A percentile compares a stretch with the other conserved stretches of the same genome.
Evolutionary conservation across 2,797 vertebrate genomes (phyloP).

Genomic region (Enteromius argenteus): DNA sequence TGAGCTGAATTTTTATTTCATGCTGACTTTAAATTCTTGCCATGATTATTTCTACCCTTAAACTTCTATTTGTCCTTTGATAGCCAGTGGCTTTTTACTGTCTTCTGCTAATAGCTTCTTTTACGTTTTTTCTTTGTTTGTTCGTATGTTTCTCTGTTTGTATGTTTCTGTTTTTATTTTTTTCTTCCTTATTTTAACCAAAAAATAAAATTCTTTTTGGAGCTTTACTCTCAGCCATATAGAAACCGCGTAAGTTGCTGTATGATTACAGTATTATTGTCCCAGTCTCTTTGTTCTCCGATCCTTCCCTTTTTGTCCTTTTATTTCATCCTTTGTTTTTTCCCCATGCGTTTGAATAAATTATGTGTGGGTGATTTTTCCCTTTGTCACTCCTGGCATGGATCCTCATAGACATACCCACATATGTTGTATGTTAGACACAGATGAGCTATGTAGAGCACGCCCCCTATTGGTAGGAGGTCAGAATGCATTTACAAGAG

Average conservation of each 20-base stretch:
- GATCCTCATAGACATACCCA: slow-evolving; percentile 33
- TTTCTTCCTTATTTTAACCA: not conserved
- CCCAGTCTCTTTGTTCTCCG: slow-evolving; percentile 19
- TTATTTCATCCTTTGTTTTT: slow-evolving; percentile 51
- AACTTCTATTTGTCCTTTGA: slow-evolving; percentile 12
- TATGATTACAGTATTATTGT: slow-evolving; percentile 65
- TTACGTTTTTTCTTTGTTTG: slow-evolving; percentile 69
- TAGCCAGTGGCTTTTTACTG: slow-evolving; percentile 6
- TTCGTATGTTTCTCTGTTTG: slow-evolving; percentile 72
- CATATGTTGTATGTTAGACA: slow-evolving; percentile 16
- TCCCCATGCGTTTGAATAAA: not conserved
- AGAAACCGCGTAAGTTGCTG: slow-evolving; percentile 81
- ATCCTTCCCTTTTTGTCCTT: slow-evolving; percentile 1
- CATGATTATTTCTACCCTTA: slow-evolving; percentile 2
- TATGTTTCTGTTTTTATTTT: slow-evolving; percentile 59
- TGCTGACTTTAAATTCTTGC: not conserved
- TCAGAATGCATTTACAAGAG: not conserved
- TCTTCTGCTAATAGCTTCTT: slow-evolving; percentile 79
- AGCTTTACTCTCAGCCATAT: slow-evolving; percentile 83
- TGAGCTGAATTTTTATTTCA: not conserved
- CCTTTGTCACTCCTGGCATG: slow-evolving; percentile 36
- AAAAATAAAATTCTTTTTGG: slow-evolving; percentile 66
- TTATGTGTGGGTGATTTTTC: slow-evolving; percentile 11
- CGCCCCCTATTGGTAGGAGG: not conserved
- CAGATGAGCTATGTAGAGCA: not conserved